Evolutionary conservation across 2,888 invertebrate species (phyloP).

Genomic region (Ichneumon xanthorius): DNA sequence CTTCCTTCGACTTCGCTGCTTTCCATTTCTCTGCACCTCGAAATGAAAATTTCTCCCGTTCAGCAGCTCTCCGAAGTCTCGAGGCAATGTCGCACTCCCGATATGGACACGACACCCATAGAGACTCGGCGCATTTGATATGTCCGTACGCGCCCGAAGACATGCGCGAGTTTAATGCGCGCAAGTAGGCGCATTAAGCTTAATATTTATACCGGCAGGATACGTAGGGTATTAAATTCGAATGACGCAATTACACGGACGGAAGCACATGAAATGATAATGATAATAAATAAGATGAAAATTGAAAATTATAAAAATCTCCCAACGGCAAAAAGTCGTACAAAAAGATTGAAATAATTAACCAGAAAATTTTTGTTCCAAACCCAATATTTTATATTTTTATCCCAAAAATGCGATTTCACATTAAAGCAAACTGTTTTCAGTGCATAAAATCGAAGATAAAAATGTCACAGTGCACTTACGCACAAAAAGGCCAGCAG

Average conservation of each 20-base stretch:
- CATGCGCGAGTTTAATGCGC: conserved; percentile 7
- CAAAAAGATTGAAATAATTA: not conserved
- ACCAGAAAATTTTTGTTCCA: too few species aligned
- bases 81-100: conserved; percentile 2
- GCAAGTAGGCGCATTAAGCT: conserved; percentile 10
- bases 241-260: conserved; percentile 55
- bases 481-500: too few species aligned
- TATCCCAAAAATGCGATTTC: too few species aligned
- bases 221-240: conserved; percentile 31
- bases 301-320: too few species aligned
- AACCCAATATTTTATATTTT: too few species aligned
- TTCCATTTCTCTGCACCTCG: conserved; percentile 51
- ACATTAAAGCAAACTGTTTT: too few species aligned
- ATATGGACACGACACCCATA: conserved; percentile 19
- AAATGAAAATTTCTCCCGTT: conserved; percentile 57
- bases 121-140: not conserved
- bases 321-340: too few species aligned
- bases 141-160: not conserved
- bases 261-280: conserved; percentile 49
- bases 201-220: conserved; percentile 23
- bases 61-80: not conserved
- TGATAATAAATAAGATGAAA: not conserved
- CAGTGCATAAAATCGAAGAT: too few species aligned
- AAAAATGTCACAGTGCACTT: too few species aligned
- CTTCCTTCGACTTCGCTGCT: conserved; percentile 48